Conservation (phyloP, 2,113 vertebrate genomes). For the Mus spicilegus region DNA sequence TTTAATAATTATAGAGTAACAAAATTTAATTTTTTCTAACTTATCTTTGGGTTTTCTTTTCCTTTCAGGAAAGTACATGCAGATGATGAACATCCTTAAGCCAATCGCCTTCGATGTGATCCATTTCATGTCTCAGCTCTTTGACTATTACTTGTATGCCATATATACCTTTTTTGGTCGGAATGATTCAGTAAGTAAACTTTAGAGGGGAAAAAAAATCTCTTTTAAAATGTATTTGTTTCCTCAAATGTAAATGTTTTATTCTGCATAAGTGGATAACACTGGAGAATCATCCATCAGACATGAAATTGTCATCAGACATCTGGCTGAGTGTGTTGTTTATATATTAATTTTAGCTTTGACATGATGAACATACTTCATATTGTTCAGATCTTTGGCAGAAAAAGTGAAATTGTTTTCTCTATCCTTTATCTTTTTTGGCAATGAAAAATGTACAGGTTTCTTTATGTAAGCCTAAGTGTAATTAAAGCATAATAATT, state of each 20-base stretch:
- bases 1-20: not conserved
- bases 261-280: conserved; percentile 16
- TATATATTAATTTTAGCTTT: conserved; percentile 58
- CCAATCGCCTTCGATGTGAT: conserved; percentile 99
- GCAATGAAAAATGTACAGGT: conserved; percentile 52
- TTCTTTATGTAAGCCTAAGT: conserved; percentile 43
- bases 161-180: conserved; percentile 98
- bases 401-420: not conserved
- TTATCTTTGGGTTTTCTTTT: conserved; percentile 36
- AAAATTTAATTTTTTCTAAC: conserved; percentile 33
- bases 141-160: conserved; percentile 98
- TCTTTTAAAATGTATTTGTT: conserved; percentile 33
- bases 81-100: conserved; percentile 99
- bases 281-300: conserved; percentile 10
- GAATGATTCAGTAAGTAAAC: conserved; percentile 94
- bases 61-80: conserved; percentile 96
- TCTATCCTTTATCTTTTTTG: conserved; percentile 62
- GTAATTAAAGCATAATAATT: conserved; percentile 38
- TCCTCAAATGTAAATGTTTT: conserved; percentile 4
- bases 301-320: not conserved
- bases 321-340: not conserved
- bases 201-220: not conserved
- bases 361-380: conserved; percentile 24
- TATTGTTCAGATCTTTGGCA: conserved; percentile 54
- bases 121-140: conserved; percentile 98